Conservation (phyloP, 2,113 vertebrate species). For the Phylloscopus trochilus region DNA sequence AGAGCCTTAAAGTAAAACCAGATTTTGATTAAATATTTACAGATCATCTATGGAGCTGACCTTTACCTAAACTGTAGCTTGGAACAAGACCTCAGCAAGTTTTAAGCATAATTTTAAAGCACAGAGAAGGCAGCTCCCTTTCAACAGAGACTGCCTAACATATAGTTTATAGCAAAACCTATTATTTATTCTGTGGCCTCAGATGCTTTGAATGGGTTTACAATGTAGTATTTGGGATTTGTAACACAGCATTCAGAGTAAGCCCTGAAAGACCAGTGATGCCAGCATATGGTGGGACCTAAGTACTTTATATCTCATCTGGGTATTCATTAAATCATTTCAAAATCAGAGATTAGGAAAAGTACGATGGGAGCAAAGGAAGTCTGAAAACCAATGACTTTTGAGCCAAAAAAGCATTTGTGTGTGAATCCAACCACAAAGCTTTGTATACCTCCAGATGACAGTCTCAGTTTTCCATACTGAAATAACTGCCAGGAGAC, state of each 20-base stretch:
- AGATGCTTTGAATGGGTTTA: not conserved
- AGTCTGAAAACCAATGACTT: not conserved
- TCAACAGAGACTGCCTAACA: not conserved
- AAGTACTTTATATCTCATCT: not conserved
- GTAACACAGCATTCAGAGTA: not conserved
- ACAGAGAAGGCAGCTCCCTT: not conserved
- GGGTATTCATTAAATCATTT: not conserved
- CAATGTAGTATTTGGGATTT: not conserved
- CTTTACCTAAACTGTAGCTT: not conserved
- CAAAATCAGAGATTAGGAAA: not conserved
- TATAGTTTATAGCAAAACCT: not conserved
- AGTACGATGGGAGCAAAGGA: accelerated
- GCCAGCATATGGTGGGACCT: not conserved
- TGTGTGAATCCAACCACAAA: not conserved
- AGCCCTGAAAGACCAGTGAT: not conserved
- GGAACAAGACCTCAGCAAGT: not conserved
- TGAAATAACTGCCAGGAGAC: not conserved
- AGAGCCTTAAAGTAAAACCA: not conserved
- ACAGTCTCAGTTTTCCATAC: not conserved
- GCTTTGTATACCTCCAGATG: not conserved
- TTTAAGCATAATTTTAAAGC: not conserved
- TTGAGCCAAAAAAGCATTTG: not conserved
- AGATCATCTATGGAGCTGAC: not conserved
- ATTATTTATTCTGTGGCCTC: not conserved
- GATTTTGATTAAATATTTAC: not conserved